Evolutionary conservation across 2,888 invertebrate species (phyloP).

Genomic region (Ennomos fuscantarius): DNA sequence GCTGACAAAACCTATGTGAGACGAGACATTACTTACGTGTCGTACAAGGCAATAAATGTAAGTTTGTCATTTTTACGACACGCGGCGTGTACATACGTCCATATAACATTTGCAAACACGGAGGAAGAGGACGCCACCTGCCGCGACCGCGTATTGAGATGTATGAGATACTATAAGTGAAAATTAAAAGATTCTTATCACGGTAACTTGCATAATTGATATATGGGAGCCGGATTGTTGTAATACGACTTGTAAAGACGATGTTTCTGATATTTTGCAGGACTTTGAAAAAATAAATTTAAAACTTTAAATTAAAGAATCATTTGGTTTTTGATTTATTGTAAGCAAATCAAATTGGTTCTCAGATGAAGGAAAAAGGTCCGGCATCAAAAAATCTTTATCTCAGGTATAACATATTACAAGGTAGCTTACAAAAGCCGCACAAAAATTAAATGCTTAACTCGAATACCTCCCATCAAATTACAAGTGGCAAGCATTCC

Average conservation of each 20-base stretch:
- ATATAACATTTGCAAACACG: constrained; percentile 62
- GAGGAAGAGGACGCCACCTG: constrained; percentile 62
- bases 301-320: not conserved
- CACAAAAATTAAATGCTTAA: constrained; percentile 52
- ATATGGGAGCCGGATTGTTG: constrained; percentile 28
- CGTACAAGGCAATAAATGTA: constrained; percentile 71
- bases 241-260: constrained; percentile 11
- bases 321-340: constrained; percentile 12
- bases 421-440: constrained; percentile 27
- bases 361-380: constrained; percentile 11
- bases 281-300: not conserved
- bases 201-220: constrained; percentile 39
- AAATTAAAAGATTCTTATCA: constrained; percentile 44
- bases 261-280: constrained; percentile 3
- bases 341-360: constrained; percentile 14
- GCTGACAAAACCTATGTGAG: constrained; percentile 76
- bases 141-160: constrained; percentile 57
- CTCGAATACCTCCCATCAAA: constrained; percentile 70
- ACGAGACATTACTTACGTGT: constrained; percentile 74
- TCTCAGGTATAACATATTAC: constrained; percentile 29
- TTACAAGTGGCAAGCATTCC: constrained; percentile 69
- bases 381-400: constrained; percentile 28
- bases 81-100: constrained; percentile 55
- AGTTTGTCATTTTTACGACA: constrained; percentile 77
- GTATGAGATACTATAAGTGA: constrained; percentile 49